Evolutionary conservation across 1,140 invertebrate species (phyloP).

Genomic region (Anadara kagoshimensis): DNA sequence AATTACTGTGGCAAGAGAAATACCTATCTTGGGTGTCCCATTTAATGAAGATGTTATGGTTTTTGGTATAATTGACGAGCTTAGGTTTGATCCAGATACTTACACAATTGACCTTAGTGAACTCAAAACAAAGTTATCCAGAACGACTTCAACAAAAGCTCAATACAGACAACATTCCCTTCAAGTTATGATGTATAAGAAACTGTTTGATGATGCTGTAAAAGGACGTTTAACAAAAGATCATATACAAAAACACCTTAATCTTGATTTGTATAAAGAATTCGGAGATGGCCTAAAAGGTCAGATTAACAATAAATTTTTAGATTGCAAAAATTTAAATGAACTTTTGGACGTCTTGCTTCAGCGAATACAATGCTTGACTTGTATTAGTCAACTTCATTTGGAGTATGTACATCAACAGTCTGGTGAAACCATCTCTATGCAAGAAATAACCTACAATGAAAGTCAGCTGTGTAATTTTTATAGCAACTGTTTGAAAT

Average conservation of each 20-base stretch:
- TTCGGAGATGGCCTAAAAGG: conserved; percentile 49
- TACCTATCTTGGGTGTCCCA: conserved; percentile 68
- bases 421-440: conserved; percentile 42
- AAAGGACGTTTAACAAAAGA: conserved; percentile 55
- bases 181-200: conserved; percentile 64
- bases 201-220: conserved; percentile 64
- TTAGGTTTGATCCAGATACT: conserved; percentile 61
- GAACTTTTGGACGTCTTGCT: conserved; percentile 54
- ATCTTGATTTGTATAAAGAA: conserved; percentile 43
- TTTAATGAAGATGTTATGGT: conserved; percentile 60
- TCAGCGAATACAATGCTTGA: conserved; percentile 50
- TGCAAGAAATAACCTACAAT: conserved; percentile 46
- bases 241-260: conserved; percentile 46
- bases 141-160: conserved; percentile 53
- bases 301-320: conserved; percentile 31
- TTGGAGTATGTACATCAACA: conserved; percentile 65
- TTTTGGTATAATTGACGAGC: conserved; percentile 68
- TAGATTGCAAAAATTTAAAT: conserved; percentile 36
- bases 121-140: conserved; percentile 63
- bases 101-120: conserved; percentile 59
- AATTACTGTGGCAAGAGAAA: conserved; percentile 54
- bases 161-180: conserved; percentile 56
- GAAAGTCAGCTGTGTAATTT: conserved; percentile 41
- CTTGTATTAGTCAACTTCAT: conserved; percentile 52
- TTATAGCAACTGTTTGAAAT: conserved; percentile 51